Evolutionary conservation across 2,888 invertebrate genomes (phyloP).

Genomic region (Neoascia interrupta): DNA sequence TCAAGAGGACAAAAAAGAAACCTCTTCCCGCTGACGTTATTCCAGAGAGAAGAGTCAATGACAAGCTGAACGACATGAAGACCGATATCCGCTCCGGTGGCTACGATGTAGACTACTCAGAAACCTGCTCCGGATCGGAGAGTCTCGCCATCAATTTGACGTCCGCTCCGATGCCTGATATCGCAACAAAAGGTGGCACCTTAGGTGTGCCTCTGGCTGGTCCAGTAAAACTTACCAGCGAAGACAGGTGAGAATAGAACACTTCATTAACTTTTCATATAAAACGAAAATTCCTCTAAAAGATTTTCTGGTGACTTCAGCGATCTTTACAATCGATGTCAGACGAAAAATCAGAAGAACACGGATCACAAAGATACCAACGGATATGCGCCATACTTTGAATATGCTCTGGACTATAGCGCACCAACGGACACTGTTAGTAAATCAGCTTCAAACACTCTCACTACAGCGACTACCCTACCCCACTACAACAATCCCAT

Average conservation of each 20-base stretch:
- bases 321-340: constrained; percentile 76
- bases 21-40: constrained; percentile 81
- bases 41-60: constrained; percentile 80
- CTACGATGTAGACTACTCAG: constrained; percentile 82
- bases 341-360: constrained; percentile 76
- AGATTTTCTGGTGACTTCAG: constrained; percentile 79
- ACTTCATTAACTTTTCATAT: neutral
- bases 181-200: constrained; percentile 78
- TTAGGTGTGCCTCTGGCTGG: constrained; percentile 88
- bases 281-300: neutral
- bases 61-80: constrained; percentile 93
- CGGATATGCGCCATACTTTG: constrained; percentile 86
- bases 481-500: constrained; percentile 76
- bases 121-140: constrained; percentile 83
- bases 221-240: constrained; percentile 86
- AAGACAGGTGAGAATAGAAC: constrained; percentile 80
- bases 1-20: constrained; percentile 78
- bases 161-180: constrained; percentile 78
- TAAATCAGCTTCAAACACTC: constrained; percentile 69
- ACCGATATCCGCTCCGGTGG: constrained; percentile 88
- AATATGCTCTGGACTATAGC: constrained; percentile 93
- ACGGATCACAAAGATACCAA: constrained; percentile 75
- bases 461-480: constrained; percentile 76
- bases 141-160: constrained; percentile 80
- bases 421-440: constrained; percentile 82